Conservation (phyloP, 1,140 invertebrate genomes). For the Meteorus sp. region DNA sequence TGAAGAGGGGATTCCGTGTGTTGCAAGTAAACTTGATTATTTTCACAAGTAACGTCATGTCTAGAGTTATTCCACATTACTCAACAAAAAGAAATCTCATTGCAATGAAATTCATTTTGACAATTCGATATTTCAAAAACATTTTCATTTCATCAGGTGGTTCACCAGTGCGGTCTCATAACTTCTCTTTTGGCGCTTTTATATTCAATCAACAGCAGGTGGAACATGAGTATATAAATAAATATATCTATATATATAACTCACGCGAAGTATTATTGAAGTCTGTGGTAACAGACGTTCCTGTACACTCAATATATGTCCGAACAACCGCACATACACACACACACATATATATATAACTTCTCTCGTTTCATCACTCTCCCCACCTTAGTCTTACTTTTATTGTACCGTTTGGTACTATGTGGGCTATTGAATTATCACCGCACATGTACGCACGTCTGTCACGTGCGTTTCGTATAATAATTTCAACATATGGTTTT, state of each 20-base stretch:
- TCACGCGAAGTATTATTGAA: constrained; percentile 20
- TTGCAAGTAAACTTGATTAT: too few species aligned
- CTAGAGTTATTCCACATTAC: background rate
- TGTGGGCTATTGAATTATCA: constrained; percentile 2
- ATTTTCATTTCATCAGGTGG: background rate
- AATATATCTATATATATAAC: background rate
- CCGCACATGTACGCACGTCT: constrained; percentile 1
- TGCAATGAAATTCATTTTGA: background rate
- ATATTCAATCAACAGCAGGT: constrained; percentile 18
- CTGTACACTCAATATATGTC: background rate
- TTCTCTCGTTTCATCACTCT: constrained; percentile 1
- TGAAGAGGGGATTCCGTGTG: too few species aligned
- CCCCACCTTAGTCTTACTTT: background rate
- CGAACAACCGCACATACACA: background rate
- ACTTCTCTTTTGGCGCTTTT: constrained; percentile 6
- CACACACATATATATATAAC: background rate
- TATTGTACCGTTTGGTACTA: background rate
- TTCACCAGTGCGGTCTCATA: background rate
- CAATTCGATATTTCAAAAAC: constrained; percentile 1
- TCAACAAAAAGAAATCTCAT: background rate
- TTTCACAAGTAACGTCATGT: too few species aligned
- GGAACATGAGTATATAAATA: too few species aligned
- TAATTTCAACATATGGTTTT: background rate
- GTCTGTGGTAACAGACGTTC: constrained; percentile 26
- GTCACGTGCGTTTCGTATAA: background rate